Conservation (phyloP, 35 echinoderm and acorn worm genomes). For the Ptychodera flava region DNA sequence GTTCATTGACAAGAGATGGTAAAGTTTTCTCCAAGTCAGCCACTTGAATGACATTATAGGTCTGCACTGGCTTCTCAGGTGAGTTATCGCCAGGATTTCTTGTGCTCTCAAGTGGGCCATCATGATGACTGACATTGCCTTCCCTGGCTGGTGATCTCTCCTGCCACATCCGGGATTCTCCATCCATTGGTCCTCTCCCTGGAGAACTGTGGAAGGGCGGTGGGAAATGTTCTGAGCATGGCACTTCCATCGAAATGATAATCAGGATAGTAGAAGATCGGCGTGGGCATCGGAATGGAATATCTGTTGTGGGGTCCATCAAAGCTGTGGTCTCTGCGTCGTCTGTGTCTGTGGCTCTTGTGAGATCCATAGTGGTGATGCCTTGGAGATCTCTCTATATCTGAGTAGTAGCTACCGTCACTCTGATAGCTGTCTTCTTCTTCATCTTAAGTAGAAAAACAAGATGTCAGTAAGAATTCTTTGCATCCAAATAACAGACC, state of each 20-base stretch:
- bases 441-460: no score
- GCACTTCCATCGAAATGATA: neutral
- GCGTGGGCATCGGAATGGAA: neutral
- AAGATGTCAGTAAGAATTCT: no score
- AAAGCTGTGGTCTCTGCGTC: neutral
- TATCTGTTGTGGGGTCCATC: neutral
- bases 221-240: neutral
- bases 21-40: conserved; percentile 46
- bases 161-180: neutral
- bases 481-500: no score
- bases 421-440: neutral
- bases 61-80: neutral
- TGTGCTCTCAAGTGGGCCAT: neutral
- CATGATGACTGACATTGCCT: neutral
- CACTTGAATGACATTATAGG: conserved; percentile 3
- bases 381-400: neutral
- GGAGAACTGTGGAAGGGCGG: neutral
- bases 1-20: conserved; percentile 65
- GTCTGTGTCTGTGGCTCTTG: neutral
- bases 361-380: neutral
- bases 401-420: neutral
- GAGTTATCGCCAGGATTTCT: neutral
- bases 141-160: neutral
- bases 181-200: neutral
- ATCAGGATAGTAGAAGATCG: neutral